Percentiles rank a stretch among this genome's conserved stretches.
Conservation (phyloP, 2,113 vertebrate genomes). For the Tragelaphus imberbis region DNA sequence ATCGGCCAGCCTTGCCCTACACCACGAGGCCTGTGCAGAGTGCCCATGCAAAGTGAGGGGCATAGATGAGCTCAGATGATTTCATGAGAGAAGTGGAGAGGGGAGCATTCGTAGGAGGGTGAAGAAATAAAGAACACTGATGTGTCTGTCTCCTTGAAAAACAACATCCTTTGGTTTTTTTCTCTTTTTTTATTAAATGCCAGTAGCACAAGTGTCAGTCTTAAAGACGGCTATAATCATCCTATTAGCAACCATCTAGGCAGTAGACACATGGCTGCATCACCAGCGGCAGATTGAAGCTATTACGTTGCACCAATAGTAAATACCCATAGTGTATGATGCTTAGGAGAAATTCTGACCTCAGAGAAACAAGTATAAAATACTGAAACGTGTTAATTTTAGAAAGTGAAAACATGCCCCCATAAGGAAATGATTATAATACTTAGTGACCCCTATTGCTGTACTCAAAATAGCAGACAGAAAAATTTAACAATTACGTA, state of each 20-base stretch:
- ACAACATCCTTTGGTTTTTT: not conserved
- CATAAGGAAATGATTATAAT: not conserved
- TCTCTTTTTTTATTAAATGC: too few species aligned
- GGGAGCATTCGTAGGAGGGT: not conserved
- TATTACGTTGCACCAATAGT: not conserved
- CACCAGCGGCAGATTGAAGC: not conserved
- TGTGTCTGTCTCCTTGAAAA: not conserved
- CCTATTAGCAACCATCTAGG: not conserved
- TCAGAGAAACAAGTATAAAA: not conserved
- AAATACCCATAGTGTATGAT: not conserved
- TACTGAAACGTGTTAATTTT: not conserved
- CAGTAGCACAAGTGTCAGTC: not conserved
- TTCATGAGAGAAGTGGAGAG: not conserved
- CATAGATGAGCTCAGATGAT: accelerated
- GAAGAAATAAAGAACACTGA: not conserved
- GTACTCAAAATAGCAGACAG: not conserved
- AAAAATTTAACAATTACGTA: not conserved
- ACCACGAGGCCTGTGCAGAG: not conserved
- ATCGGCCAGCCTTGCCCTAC: accelerated
- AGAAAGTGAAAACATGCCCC: not conserved
- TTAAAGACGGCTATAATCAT: not conserved
- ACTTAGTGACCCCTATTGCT: not conserved
- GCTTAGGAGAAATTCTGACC: not conserved
- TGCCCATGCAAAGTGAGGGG: accelerated
- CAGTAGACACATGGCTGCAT: not conserved